Conservation (phyloP, 2,113 vertebrate species). For the Petrocephalus zakoni region DNA sequence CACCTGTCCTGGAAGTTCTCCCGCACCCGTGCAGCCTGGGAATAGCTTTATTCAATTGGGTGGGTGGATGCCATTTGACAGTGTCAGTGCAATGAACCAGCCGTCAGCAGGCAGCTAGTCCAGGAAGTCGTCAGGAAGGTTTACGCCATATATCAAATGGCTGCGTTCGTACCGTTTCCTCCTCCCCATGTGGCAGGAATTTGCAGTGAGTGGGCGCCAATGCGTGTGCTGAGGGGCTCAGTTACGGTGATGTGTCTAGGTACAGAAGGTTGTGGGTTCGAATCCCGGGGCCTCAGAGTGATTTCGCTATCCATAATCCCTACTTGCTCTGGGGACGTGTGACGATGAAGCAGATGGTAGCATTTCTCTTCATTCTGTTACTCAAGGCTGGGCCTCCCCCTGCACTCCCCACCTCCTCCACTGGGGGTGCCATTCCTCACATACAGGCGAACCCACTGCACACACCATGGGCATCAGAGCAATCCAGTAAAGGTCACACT, state of each 20-base stretch:
- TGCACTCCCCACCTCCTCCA: neutral
- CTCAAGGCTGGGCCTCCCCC: neutral
- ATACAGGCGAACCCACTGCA: neutral
- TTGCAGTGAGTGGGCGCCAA: neutral
- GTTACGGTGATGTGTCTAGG: neutral
- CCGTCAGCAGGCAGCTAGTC: neutral
- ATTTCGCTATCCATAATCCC: neutral
- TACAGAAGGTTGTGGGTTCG: neutral
- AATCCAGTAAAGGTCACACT: neutral
- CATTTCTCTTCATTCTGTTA: neutral
- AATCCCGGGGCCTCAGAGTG: neutral
- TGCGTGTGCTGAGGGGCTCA: neutral
- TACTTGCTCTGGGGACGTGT: neutral
- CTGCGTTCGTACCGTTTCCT: neutral
- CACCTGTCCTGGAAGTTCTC: neutral
- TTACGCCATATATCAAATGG: too few species aligned
- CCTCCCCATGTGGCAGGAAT: neutral
- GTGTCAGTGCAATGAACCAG: neutral
- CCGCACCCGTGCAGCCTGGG: neutral
- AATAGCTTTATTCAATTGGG: neutral
- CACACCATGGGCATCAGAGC: neutral
- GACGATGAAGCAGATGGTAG: neutral
- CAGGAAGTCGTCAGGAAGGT: neutral
- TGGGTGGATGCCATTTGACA: neutral
- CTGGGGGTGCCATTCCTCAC: neutral